Percentiles rank a stretch among this genome's conserved stretches.
Evolutionary conservation across 2,113 vertebrate species (phyloP).

Genomic region (Cygnus buccinator): DNA sequence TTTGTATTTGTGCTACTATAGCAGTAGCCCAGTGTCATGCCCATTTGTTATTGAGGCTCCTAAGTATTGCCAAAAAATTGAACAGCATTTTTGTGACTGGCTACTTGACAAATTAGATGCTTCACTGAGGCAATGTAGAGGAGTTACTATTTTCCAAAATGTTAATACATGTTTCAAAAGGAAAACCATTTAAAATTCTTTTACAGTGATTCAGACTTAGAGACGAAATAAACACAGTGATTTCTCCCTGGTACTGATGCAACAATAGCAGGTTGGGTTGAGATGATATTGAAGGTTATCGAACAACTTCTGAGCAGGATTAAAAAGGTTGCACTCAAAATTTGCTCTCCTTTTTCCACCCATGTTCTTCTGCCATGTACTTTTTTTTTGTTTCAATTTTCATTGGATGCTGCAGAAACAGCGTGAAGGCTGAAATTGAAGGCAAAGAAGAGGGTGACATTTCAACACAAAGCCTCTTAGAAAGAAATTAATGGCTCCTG

Average conservation of each 20-base stretch:
- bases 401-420: not conserved
- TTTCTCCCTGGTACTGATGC: not conserved
- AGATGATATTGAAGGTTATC: not conserved
- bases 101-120: not conserved
- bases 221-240: not conserved
- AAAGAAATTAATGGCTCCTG: not conserved
- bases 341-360: not conserved
- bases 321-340: not conserved
- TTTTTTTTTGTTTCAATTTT: not conserved
- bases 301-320: not conserved
- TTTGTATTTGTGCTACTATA: not conserved
- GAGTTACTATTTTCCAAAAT: not conserved
- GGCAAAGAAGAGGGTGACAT: not conserved
- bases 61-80: not conserved
- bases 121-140: not conserved
- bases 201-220: not conserved
- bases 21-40: not conserved
- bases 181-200: not conserved
- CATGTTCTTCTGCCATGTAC: not conserved
- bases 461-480: not conserved
- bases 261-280: not conserved
- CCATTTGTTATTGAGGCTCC: fast-evolving
- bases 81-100: not conserved
- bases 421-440: not conserved
- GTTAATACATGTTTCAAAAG: not conserved